A percentile compares a stretch with the other conserved stretches of the same genome.
phyloP scores from a whole-genome alignment of 1,140 invertebrate genomes.

The Berghia stephanieae region DNA sequence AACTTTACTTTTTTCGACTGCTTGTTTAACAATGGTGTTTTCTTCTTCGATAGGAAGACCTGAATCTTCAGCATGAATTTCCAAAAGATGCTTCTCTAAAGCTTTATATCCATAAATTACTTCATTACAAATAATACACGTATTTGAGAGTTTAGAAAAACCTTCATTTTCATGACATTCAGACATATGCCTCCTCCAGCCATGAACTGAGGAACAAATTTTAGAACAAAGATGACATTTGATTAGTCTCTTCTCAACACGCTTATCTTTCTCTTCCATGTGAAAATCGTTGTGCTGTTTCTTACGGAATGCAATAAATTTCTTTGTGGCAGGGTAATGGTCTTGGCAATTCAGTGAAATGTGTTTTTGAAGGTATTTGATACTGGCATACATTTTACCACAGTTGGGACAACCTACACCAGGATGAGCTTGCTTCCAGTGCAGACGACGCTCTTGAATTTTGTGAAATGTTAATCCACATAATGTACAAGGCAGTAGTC shows the following conservation, averaged over 20 bases:
- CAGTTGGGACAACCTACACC: slow-evolving; percentile 32
- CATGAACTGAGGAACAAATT: slow-evolving; percentile 26
- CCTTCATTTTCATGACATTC: slow-evolving; percentile 26
- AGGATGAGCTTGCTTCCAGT: slow-evolving; percentile 29
- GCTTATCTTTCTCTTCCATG: slow-evolving; percentile 13
- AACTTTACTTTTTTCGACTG: slow-evolving; percentile 26
- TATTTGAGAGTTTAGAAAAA: slow-evolving; percentile 32
- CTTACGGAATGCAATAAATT: slow-evolving; percentile 29
- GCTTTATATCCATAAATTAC: slow-evolving; percentile 32
- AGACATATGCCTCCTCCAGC: slow-evolving; percentile 29
- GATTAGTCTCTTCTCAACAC: slow-evolving; percentile 25
- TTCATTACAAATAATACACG: slow-evolving; percentile 32
- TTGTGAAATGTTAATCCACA: slow-evolving; percentile 31
- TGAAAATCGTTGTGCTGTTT: slow-evolving; percentile 32
- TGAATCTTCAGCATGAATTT: slow-evolving; percentile 27
- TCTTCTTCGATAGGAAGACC: slow-evolving; percentile 30
- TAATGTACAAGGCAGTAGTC: slow-evolving; percentile 23
- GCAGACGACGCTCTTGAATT: slow-evolving; percentile 28
- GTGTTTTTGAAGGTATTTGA: slow-evolving; percentile 31
- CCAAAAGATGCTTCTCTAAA: slow-evolving; percentile 28
- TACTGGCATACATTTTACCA: slow-evolving; percentile 35
- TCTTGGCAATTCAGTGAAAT: slow-evolving; percentile 32
- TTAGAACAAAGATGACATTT: slow-evolving; percentile 28
- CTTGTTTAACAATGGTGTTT: slow-evolving; percentile 23
- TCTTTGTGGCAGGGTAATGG: slow-evolving; percentile 29